Percentiles rank a stretch among this genome's conserved stretches.
Conservation (phyloP, 2,113 vertebrate species). For the Dromaius novaehollandiae region DNA sequence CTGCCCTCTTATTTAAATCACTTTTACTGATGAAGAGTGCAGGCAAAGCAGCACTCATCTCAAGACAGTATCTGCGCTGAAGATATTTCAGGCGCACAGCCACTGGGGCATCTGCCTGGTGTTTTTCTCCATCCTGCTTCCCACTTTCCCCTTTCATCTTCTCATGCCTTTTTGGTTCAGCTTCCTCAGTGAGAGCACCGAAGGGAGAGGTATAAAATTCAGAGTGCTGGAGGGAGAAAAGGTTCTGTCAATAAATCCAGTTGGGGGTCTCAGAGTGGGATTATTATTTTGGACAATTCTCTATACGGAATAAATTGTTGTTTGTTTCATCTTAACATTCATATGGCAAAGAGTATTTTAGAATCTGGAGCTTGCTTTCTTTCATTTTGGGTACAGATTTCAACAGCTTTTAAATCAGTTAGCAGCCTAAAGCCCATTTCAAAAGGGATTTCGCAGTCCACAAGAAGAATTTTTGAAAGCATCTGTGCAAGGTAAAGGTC, state of each 20-base stretch:
- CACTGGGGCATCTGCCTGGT: background rate
- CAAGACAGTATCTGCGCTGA: too few species aligned
- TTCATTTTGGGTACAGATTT: background rate
- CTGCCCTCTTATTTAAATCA: too few species aligned
- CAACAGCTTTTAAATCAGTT: background rate
- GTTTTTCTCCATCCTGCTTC: background rate
- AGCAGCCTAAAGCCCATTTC: background rate
- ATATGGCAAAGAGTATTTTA: background rate
- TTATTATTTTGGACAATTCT: background rate
- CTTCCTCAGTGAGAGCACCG: background rate
- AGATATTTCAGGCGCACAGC: too few species aligned
- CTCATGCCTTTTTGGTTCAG: background rate
- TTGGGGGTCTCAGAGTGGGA: background rate
- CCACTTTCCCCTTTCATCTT: background rate
- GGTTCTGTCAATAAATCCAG: background rate
- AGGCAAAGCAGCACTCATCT: too few species aligned
- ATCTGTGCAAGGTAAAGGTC: background rate
- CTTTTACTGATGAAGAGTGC: too few species aligned
- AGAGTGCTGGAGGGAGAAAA: background rate
- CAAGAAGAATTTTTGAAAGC: background rate
- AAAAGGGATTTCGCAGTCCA: background rate
- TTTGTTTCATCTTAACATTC: background rate
- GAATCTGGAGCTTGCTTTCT: background rate
- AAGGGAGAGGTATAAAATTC: background rate
- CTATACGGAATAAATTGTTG: background rate